Base-by-base conservation (phyloP, 1,140 invertebrate genomes). In the Polypedilum pembai region DNA sequence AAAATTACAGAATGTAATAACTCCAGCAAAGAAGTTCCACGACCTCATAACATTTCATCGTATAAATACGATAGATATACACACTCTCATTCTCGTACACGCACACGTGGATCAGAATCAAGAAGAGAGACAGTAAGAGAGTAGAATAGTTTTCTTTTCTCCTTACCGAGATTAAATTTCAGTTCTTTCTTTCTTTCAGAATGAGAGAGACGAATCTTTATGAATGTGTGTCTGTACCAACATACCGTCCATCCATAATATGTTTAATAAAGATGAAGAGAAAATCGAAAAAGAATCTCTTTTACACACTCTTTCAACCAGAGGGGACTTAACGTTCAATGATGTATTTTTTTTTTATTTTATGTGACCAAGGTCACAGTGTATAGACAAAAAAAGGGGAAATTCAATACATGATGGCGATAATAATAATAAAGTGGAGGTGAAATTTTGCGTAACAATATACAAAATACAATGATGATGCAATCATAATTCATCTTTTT, bases 1-100 rank as follows among this genome's bases (percentile, higher is more conserved):
- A 69, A 69, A 69, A 69, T 69, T 69, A 69, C 65, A 69, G n/a
- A n/a, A n/a, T 69, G 65, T 69, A 69, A 21, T 69, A 69, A 69
- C 20, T 69, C 17, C 17, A 69, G 17, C 17, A 69, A 69, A 69
- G 65, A 69, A 69, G 65, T 69, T 69, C 65, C 20, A 69, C 65
- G 65, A 69, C 65, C 65, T 69, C 65, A 18, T 69, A 69, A 69
- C 65, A 69, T 69, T 69, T 8, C 0, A 56, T 56, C 45, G 45
- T 56, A 33, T 33, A 15, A 12, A 56, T 56, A 56, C 15, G 12
- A 56, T 33, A 33, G 24, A 33, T 33, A 56, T 56, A 56, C 12
- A 56, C 45, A 56, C 45, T 56, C 45, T 56, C n/a, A 56, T 12
- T 56, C 45, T 12, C 45, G 45, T 56, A 56, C 12, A 56, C 45